phyloP scores from a whole-genome alignment of 2,888 invertebrate genomes.

The Crematogaster levior region DNA sequence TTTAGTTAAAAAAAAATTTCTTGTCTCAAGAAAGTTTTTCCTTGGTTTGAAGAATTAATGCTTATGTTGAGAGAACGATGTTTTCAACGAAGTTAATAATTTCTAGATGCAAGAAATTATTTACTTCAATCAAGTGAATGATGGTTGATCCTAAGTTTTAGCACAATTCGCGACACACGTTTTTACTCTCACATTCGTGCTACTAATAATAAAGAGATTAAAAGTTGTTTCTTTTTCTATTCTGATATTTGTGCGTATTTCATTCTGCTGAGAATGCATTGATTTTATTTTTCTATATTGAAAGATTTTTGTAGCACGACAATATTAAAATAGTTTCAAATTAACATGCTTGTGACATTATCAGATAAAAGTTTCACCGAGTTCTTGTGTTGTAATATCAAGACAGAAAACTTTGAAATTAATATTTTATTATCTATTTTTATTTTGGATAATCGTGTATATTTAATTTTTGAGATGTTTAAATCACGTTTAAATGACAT shows the following conservation, averaged over 20 bases:
- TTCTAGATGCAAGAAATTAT: no score
- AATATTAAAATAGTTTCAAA: neutral
- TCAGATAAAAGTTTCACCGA: neutral
- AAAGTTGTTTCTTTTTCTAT: neutral
- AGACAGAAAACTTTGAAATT: neutral
- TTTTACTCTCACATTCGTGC: neutral
- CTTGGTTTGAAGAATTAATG: no score
- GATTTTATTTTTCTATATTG: neutral
- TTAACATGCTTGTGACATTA: neutral
- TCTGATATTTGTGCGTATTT: neutral
- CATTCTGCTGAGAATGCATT: neutral
- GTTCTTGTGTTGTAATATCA: neutral
- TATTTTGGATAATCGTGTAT: neutral
- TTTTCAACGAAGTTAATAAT: no score
- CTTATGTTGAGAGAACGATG: no score
- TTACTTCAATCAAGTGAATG: no score
- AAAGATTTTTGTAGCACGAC: neutral
- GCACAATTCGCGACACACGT: neutral
- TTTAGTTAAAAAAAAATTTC: no score
- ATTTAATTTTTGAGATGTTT: neutral
- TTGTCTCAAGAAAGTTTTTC: no score
- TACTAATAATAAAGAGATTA: neutral
- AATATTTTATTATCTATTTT: neutral
- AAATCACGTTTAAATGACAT: neutral
- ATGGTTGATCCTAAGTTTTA: neutral